phyloP scores from a whole-genome alignment of 2,113 vertebrate species.

The Caranx ignobilis region DNA sequence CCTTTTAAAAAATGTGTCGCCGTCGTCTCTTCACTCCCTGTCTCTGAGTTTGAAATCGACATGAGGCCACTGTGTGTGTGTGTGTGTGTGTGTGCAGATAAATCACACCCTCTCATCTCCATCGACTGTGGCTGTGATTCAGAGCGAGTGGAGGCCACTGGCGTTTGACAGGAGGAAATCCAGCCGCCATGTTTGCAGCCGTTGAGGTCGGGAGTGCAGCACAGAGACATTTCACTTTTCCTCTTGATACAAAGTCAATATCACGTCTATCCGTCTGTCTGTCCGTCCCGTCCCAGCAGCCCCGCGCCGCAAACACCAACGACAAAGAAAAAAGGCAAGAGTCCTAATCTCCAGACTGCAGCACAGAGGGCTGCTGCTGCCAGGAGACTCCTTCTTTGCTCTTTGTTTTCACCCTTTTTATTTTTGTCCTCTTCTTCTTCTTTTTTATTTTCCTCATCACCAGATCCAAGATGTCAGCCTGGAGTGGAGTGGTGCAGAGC shows the following conservation, averaged over 20 bases:
- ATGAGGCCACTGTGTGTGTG: too few species aligned
- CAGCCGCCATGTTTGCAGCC: neutral
- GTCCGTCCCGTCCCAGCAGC: neutral
- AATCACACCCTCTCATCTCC: neutral
- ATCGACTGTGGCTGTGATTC: neutral
- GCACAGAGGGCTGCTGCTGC: slow-evolving; percentile 5
- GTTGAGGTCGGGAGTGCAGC: neutral
- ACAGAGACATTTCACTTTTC: neutral
- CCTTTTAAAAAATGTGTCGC: neutral
- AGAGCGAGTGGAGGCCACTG: neutral
- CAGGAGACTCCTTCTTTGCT: neutral
- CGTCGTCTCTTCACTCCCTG: too few species aligned
- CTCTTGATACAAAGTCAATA: neutral
- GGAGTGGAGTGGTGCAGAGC: slow-evolving; percentile 14
- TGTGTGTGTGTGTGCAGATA: neutral
- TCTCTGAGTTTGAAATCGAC: too few species aligned
- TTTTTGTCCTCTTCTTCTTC: neutral
- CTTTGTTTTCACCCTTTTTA: neutral
- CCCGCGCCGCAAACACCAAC: neutral
- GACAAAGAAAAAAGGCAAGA: neutral
- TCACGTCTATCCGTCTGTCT: neutral
- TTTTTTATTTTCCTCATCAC: slow-evolving; percentile 1
- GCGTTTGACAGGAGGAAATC: neutral
- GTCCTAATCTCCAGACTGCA: slow-evolving; percentile 1
- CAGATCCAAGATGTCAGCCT: slow-evolving; percentile 43